Evolutionary conservation across 2,113 vertebrate genomes (phyloP).

Genomic region (Micromys minutus): DNA sequence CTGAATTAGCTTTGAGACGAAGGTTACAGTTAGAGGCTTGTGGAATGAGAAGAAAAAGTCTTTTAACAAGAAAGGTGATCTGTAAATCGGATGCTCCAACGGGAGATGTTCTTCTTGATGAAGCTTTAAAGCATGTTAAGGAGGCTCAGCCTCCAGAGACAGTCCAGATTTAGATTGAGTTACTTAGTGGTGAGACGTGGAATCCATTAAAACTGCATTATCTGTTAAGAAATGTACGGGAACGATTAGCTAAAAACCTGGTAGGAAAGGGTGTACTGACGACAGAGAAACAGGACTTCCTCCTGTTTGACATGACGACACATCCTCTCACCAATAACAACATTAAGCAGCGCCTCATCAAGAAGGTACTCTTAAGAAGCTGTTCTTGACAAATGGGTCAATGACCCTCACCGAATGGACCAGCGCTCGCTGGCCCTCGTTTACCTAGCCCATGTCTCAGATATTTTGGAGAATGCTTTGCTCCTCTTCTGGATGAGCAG

Average conservation of each 20-base stretch:
- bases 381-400: too few relatives aligned
- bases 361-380: conserved; percentile 96
- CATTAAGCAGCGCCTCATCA: conserved; percentile 97
- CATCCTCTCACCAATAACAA: conserved; percentile 97
- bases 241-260: conserved; percentile 96
- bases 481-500: conserved; percentile 94
- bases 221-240: conserved; percentile 95
- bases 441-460: conserved; percentile 95
- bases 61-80: conserved; percentile 96
- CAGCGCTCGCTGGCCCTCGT: conserved; percentile 94
- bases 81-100: too few relatives aligned
- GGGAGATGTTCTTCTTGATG: too few relatives aligned
- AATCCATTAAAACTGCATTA: conserved; percentile 98
- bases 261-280: conserved; percentile 98
- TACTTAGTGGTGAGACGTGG: conserved; percentile 98
- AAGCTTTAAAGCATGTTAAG: too few relatives aligned
- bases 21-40: conserved; percentile 94
- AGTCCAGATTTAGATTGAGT: too few relatives aligned
- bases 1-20: conserved; percentile 94
- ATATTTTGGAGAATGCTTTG: conserved; percentile 98
- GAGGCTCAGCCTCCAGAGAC: too few relatives aligned
- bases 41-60: conserved; percentile 96
- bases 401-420: conserved; percentile 96
- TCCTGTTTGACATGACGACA: conserved; percentile 98
- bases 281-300: conserved; percentile 98